Percentiles rank a stretch among this genome's conserved stretches.
phyloP scores from a whole-genome alignment of 2,797 vertebrate species.

The Champsocephalus esox region DNA sequence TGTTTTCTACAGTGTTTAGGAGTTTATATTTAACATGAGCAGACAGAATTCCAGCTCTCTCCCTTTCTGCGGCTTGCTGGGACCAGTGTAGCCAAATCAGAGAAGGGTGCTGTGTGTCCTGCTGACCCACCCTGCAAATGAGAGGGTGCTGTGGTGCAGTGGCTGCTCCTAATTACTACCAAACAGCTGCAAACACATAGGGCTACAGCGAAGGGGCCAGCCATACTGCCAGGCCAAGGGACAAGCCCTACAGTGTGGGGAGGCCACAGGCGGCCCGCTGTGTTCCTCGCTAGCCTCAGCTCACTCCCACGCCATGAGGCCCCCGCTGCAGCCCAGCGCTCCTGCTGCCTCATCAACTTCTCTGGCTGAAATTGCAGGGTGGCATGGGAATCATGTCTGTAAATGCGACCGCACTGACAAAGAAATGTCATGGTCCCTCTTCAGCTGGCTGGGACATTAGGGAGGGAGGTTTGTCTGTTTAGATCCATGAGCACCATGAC shows the following conservation, averaged over 20 bases:
- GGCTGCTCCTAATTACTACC: constrained; percentile 86
- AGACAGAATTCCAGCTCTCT: constrained; percentile 81
- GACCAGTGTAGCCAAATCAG: constrained; percentile 69
- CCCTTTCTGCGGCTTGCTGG: constrained; percentile 76
- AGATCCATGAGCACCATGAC: constrained; percentile 69
- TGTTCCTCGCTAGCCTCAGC: constrained; percentile 67
- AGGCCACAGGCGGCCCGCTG: constrained; percentile 73
- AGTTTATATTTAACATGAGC: constrained; percentile 82
- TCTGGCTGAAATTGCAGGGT: constrained; percentile 84
- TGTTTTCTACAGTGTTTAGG: constrained; percentile 68
- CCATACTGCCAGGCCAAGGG: constrained; percentile 66
- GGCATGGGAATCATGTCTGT: constrained; percentile 80
- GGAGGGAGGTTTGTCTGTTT: constrained; percentile 76
- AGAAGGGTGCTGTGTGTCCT: constrained; percentile 81
- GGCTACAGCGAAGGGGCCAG: constrained; percentile 63
- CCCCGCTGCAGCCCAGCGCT: constrained; percentile 64
- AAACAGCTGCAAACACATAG: constrained; percentile 83
- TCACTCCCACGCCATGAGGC: constrained; percentile 77
- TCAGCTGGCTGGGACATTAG: constrained; percentile 70
- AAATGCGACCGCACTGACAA: constrained; percentile 81
- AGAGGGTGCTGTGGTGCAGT: constrained; percentile 84
- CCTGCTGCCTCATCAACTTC: constrained; percentile 85
- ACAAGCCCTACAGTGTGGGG: constrained; percentile 80
- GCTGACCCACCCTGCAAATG: constrained; percentile 87
- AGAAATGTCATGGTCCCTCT: constrained; percentile 81